phyloP scores from a whole-genome alignment of 2,113 vertebrate genomes.

The Oncorhynchus nerka region DNA sequence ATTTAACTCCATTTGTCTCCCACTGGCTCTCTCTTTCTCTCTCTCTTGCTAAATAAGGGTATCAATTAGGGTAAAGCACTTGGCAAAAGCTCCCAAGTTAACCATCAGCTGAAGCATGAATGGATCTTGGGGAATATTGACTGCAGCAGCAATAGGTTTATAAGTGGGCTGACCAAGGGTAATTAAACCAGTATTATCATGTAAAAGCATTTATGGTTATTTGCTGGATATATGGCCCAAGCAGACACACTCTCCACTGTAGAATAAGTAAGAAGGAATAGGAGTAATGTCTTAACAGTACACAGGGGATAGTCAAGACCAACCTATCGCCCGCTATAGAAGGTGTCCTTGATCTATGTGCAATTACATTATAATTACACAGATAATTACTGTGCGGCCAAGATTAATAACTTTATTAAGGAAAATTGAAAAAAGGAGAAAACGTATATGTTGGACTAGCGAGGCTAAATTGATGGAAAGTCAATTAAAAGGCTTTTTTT shows the following conservation, averaged over 20 bases:
- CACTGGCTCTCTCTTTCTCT: constrained; percentile 62
- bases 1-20: constrained; percentile 77
- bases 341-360: constrained; percentile 75
- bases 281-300: constrained; percentile 35
- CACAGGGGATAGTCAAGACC: constrained; percentile 36
- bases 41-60: constrained; percentile 77
- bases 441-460: constrained; percentile 60
- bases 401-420: constrained; percentile 82
- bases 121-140: constrained; percentile 82
- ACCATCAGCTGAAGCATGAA: constrained; percentile 78
- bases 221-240: constrained; percentile 37
- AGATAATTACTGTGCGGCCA: constrained; percentile 78
- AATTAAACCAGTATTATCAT: constrained; percentile 81
- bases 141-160: constrained; percentile 78
- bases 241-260: constrained; percentile 1
- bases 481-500: constrained; percentile 78
- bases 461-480: constrained; percentile 74
- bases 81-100: constrained; percentile 79
- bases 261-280: background rate
- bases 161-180: constrained; percentile 81
- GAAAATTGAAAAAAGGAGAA: constrained; percentile 66
- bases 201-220: constrained; percentile 70
- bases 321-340: constrained; percentile 49
- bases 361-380: constrained; percentile 77
- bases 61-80: constrained; percentile 82